phyloP scores from a whole-genome alignment of 64 coral and sea anemone genomes.

The Catalaphyllia jardinei region DNA sequence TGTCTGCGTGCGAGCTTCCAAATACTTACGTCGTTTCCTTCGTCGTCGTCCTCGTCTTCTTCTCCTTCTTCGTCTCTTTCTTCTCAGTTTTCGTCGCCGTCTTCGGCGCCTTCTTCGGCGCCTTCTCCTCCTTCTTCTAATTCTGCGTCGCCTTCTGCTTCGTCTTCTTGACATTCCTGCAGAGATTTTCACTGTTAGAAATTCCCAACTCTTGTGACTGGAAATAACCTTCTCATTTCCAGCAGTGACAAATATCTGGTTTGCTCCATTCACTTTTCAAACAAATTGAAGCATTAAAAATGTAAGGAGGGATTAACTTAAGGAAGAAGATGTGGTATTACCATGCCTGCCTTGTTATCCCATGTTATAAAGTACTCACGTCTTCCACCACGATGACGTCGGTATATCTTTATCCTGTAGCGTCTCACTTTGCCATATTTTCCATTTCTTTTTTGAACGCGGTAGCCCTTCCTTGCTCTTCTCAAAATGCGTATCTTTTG shows the following conservation, averaged over 20 bases:
- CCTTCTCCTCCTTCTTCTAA: background rate
- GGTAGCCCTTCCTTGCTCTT: background rate
- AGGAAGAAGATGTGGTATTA: too few species aligned
- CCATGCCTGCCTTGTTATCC: too few species aligned
- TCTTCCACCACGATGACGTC: background rate
- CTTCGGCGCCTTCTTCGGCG: background rate
- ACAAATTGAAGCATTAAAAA: too few species aligned
- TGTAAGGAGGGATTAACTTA: too few species aligned
- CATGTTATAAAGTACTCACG: background rate
- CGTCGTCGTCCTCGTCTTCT: background rate
- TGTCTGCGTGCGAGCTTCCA: too few species aligned
- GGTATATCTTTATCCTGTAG: background rate
- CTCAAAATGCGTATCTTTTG: background rate
- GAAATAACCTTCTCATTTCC: background rate
- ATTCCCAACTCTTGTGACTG: background rate
- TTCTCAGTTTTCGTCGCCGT: constrained; percentile 1
- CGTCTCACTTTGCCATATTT: background rate
- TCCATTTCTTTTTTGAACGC: background rate
- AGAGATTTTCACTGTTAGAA: background rate
- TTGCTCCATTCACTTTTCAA: background rate
- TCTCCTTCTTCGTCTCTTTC: background rate
- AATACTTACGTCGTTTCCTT: constrained; percentile 9
- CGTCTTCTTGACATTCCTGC: background rate
- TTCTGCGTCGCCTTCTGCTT: background rate
- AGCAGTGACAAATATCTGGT: background rate